Conservation (phyloP, 2,888 invertebrate genomes). For the Geophilus truncorum region DNA sequence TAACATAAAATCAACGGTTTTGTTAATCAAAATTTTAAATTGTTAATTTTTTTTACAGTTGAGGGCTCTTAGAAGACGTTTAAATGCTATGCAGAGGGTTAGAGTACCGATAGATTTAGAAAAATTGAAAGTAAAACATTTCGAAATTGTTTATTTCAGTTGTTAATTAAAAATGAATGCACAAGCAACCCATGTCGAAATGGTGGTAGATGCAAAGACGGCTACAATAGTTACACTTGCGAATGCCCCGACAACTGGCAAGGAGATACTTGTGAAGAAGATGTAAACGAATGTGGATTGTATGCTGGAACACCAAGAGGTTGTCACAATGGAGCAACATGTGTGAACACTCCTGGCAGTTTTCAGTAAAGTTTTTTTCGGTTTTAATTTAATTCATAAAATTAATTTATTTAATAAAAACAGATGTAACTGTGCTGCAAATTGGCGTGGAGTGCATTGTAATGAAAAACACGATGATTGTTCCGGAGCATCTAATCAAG, state of each 20-base stretch:
- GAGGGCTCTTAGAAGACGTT: neutral
- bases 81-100: neutral
- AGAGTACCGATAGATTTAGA: neutral
- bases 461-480: slow-evolving; percentile 70
- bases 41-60: neutral
- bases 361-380: too few species aligned
- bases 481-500: slow-evolving; percentile 58
- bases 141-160: neutral
- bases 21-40: slow-evolving; percentile 8
- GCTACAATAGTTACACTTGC: slow-evolving; percentile 66
- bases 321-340: slow-evolving; percentile 85
- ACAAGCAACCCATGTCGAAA: slow-evolving; percentile 48
- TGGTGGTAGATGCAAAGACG: slow-evolving; percentile 61
- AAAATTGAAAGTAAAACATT: neutral
- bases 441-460: slow-evolving; percentile 81
- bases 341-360: slow-evolving; percentile 70
- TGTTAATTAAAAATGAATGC: slow-evolving; percentile 43
- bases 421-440: slow-evolving; percentile 70
- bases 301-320: slow-evolving; percentile 79
- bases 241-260: slow-evolving; percentile 69
- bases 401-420: too few species aligned
- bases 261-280: slow-evolving; percentile 66
- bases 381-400: neutral
- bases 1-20: neutral
- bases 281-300: slow-evolving; percentile 80